These are phyloP conservation scores for Hippocampus guttulatus DNA, from an alignment of 2,113 vertebrate species.

Conservation along the genomic window DNA sequence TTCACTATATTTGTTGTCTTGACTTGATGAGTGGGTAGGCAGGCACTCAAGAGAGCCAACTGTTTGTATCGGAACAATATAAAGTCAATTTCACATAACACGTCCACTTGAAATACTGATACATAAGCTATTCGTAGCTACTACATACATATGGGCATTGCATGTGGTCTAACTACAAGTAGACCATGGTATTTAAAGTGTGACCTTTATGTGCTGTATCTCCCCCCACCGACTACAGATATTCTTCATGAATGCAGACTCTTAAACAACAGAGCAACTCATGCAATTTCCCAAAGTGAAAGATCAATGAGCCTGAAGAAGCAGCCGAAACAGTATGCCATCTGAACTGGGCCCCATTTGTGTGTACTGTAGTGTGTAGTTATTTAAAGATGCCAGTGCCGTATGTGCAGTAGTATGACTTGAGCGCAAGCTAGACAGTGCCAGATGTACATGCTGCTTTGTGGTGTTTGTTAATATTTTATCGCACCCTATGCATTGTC, in stretches of 20 bases:
- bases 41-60: no score
- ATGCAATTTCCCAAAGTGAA: slow-evolving; percentile 74
- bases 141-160: not conserved
- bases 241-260: slow-evolving; percentile 79
- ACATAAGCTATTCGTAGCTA: no score
- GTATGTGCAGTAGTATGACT: slow-evolving; percentile 44
- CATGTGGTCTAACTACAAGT: not conserved
- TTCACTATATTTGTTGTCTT: no score
- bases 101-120: no score
- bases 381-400: slow-evolving; percentile 22
- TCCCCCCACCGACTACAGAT: slow-evolving; percentile 52
- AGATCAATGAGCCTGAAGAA: slow-evolving; percentile 71
- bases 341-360: slow-evolving; percentile 52
- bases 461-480: slow-evolving; percentile 37
- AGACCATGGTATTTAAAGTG: not conserved
- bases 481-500: slow-evolving; percentile 43
- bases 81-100: no score
- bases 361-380: slow-evolving; percentile 25
- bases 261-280: slow-evolving; percentile 76
- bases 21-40: no score
- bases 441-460: slow-evolving; percentile 44
- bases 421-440: slow-evolving; percentile 54
- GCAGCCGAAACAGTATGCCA: slow-evolving; percentile 74
- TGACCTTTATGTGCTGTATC: not conserved
- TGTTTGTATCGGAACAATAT: no score